Evolutionary conservation across 1,140 invertebrate species (phyloP).

Genomic region (Drosophila neocordata): DNA sequence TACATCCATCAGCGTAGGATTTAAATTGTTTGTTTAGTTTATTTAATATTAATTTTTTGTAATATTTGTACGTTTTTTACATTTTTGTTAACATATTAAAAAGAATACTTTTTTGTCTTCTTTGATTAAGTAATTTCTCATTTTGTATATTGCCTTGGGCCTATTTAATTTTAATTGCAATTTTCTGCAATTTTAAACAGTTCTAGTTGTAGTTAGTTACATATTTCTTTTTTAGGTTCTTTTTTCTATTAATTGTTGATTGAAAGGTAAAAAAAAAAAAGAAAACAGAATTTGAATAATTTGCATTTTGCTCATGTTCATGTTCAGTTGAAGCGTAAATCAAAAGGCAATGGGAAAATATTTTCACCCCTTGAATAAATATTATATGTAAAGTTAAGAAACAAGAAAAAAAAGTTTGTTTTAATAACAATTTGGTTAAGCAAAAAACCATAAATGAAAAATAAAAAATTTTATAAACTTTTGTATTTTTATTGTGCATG

Average conservation of each 20-base stretch:
- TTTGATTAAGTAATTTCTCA: neutral
- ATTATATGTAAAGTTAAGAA: conserved; percentile 38
- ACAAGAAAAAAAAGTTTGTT: conserved; percentile 46
- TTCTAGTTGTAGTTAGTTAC: conserved; percentile 28
- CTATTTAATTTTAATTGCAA: neutral
- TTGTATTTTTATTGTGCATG: conserved; percentile 4
- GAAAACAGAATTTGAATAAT: conserved; percentile 29
- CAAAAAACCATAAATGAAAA: conserved; percentile 49
- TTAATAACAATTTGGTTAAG: conserved; percentile 70
- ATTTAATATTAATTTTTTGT: neutral
- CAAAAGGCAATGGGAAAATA: conserved; percentile 65
- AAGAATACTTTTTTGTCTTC: neutral
- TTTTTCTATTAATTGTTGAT: conserved; percentile 45
- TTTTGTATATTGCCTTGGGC: neutral
- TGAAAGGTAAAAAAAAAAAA: conserved; percentile 5
- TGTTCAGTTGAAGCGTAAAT: conserved; percentile 68
- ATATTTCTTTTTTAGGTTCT: conserved; percentile 17
- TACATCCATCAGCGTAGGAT: neutral
- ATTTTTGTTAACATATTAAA: neutral
- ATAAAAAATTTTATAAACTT: conserved; percentile 44
- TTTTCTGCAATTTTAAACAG: neutral
- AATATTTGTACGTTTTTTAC: neutral
- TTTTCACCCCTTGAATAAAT: conserved; percentile 59
- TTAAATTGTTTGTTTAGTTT: neutral
- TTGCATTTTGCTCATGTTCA: conserved; percentile 57